Base-by-base conservation (phyloP, 2,888 invertebrate species). In the Cerceris rybyensis region DNA sequence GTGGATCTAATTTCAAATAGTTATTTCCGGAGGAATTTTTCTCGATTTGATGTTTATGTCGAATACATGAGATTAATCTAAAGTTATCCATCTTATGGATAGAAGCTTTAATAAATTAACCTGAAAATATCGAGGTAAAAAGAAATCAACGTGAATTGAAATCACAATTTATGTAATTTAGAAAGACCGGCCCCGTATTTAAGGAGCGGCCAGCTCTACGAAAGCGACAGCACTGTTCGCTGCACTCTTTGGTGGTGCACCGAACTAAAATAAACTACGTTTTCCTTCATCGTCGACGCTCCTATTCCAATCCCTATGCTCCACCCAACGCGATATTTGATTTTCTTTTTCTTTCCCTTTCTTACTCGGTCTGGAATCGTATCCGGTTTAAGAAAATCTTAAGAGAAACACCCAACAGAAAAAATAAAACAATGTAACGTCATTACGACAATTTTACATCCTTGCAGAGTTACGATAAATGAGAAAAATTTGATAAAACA, bases 191-290 rank as follows among this genome's bases (percentile, higher is more conserved):
- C 46, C 9, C 46, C 9, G 11, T 4, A 46, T 46, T 46, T 11
- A 46, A 46, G 46, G 46, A 4, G 1, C 46, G 9, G 46, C 11
- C 9, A 8, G 46, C n/a, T 52, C 7, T 52, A n/a, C 52, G 14
- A 7, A n/a, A n/a, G 52, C 9, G n/a, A 52, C 52, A 52, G 14
- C 52, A 52, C 14, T 57, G 7, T 13, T 28, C 39, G 57, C 8
- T 28, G 57, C 57, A 28, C 13, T 57, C 28, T 57, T 74, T 59
- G 52, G 71, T 60, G 75, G 71, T 61, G 66, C 71, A 59, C 61
- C 71, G 49, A 75, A 71, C 67, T 66, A 75, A 75, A 71, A 75
- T 75, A 75, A 75, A 65, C 75, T 60, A 66, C 28, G 66, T 57
- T 61, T 57, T 57, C 14, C 70, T 75, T 65, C 55, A 43, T 70